Evolutionary conservation across 2,888 invertebrate genomes (phyloP).

Genomic region (Cephus sareptanus): DNA sequence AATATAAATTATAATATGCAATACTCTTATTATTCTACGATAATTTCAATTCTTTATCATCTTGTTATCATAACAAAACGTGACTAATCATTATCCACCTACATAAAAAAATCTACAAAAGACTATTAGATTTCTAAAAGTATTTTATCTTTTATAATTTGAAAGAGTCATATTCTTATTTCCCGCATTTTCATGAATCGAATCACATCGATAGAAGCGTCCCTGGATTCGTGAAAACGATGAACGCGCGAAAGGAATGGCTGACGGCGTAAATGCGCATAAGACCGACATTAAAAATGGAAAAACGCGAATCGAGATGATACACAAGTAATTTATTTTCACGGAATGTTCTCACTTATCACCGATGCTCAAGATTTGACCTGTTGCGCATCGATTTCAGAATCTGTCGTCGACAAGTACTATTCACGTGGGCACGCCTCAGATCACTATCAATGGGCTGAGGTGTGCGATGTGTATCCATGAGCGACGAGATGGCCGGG

Average conservation of each 20-base stretch:
- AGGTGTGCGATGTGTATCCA: constrained; percentile 36
- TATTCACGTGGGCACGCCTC: constrained; percentile 10
- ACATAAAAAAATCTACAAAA: too few species aligned
- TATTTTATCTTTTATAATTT: too few species aligned
- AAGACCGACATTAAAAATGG: constrained; percentile 3
- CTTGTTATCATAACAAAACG: too few species aligned
- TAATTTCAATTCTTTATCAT: too few species aligned
- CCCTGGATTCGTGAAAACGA: background rate
- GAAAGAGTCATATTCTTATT: background rate
- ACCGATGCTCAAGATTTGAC: background rate
- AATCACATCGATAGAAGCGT: background rate
- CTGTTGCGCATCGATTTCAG: constrained; percentile 15
- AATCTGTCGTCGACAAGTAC: background rate
- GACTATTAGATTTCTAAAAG: too few species aligned
- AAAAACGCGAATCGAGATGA: constrained; percentile 4
- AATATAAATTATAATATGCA: too few species aligned
- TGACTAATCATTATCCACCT: too few species aligned
- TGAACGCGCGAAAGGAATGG: constrained; percentile 3
- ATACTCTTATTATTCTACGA: too few species aligned
- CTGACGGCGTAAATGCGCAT: constrained; percentile 15
- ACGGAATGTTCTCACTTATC: background rate
- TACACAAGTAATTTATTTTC: constrained; percentile 2
- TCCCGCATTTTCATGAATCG: background rate
- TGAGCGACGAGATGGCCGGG: constrained; percentile 39
- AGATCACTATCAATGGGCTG: constrained; percentile 25